Conservation (phyloP, 2,113 vertebrate genomes). For the Crocuta crocuta region DNA sequence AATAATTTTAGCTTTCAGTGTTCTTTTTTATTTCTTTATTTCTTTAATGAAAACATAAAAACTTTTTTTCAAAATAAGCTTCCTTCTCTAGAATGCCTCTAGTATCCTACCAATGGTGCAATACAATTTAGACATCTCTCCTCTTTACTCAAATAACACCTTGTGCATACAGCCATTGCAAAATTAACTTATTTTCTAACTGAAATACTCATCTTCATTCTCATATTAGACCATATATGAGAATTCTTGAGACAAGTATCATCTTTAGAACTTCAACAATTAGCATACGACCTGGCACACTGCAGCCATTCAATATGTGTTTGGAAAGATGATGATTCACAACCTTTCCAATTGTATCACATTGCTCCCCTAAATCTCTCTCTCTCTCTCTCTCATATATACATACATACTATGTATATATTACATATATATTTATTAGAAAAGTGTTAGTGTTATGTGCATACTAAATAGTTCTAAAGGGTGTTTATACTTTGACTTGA, state of each 20-base stretch:
- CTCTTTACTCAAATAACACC: not conserved
- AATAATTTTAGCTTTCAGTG: not conserved
- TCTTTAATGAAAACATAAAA: not conserved
- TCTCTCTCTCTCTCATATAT: not conserved
- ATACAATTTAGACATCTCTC: not conserved
- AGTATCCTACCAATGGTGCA: not conserved
- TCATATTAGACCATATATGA: not conserved
- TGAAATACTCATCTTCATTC: not conserved
- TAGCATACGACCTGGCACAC: too few species aligned
- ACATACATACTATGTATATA: not conserved
- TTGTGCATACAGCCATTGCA: too few species aligned
- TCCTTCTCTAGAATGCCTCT: not conserved
- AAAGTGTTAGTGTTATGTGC: not conserved
- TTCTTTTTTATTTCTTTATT: not conserved
- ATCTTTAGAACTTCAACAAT: not conserved
- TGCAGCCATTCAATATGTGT: not conserved
- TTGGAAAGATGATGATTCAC: not conserved
- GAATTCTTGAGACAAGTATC: not conserved
- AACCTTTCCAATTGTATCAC: not conserved
- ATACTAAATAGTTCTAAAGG: not conserved
- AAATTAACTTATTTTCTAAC: not conserved
- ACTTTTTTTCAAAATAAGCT: not conserved
- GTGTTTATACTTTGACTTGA: not conserved
- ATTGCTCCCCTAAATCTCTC: not conserved
- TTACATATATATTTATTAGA: not conserved